Evolutionary conservation across 1,140 invertebrate species (phyloP).

Genomic region (Lucilia cuprina): DNA sequence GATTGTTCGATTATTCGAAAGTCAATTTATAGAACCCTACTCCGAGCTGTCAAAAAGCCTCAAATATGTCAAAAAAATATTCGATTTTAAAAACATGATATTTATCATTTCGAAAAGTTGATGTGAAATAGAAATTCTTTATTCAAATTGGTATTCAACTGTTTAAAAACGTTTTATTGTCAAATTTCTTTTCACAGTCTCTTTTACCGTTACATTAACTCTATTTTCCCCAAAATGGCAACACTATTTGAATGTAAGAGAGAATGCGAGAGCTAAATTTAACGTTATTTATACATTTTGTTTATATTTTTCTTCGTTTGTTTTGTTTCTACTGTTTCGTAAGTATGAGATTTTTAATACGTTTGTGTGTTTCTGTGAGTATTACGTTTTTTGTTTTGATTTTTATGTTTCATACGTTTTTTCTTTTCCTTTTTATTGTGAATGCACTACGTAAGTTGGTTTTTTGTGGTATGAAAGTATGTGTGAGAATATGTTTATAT

Average conservation of each 20-base stretch:
- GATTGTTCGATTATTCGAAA: too few relatives aligned
- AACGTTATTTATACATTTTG: background rate
- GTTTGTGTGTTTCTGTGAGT: background rate
- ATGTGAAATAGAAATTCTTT: too few relatives aligned
- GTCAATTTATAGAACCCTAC: too few relatives aligned
- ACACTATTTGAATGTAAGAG: background rate
- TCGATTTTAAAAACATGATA: too few relatives aligned
- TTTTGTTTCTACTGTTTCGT: background rate
- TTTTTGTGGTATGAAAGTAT: background rate
- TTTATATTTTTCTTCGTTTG: background rate
- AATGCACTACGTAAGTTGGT: background rate
- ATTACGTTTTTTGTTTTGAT: background rate
- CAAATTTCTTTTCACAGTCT: too few relatives aligned
- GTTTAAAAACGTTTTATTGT: too few relatives aligned
- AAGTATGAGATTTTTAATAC: background rate
- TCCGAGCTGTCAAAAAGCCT: too few relatives aligned
- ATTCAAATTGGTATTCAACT: too few relatives aligned
- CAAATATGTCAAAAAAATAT: too few relatives aligned
- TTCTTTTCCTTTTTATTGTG: too few relatives aligned
- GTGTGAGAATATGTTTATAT: background rate
- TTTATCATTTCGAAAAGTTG: too few relatives aligned
- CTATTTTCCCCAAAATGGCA: background rate
- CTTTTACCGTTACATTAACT: too few relatives aligned
- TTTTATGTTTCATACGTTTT: constrained; percentile 12
- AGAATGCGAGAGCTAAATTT: background rate